phyloP scores from a whole-genome alignment of 2,113 vertebrate species.

The Jaculus jaculus region DNA sequence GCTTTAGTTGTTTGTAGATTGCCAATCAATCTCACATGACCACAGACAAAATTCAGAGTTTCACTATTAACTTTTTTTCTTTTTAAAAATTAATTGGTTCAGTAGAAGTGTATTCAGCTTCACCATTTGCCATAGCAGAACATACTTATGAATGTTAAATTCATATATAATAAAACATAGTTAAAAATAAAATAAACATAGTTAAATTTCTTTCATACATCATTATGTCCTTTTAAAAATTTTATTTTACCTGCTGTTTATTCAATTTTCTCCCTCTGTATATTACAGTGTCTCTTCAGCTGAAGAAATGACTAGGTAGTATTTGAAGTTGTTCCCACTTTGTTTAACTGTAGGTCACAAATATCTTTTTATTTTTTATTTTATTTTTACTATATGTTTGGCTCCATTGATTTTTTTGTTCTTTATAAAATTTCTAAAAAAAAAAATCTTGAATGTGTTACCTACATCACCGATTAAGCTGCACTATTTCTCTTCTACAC shows the following conservation, averaged over 20 bases:
- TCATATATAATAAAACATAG: constrained; percentile 10
- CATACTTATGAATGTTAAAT: constrained; percentile 45
- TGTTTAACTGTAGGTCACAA: neutral
- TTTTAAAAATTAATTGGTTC: constrained; percentile 34
- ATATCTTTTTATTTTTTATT: neutral
- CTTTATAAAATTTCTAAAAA: constrained; percentile 39
- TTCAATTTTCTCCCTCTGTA: constrained; percentile 38
- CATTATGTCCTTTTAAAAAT: neutral
- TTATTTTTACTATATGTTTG: neutral
- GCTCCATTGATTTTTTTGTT: constrained; percentile 50
- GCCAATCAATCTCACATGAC: constrained; percentile 33
- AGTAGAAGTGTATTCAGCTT: constrained; percentile 4
- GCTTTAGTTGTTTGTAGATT: neutral
- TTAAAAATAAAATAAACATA: neutral
- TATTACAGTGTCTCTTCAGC: constrained; percentile 33
- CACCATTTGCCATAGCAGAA: neutral
- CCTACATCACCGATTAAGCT: constrained; percentile 62
- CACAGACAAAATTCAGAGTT: constrained; percentile 33
- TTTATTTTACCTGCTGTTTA: constrained; percentile 46
- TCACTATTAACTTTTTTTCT: neutral
- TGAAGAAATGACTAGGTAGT: constrained; percentile 16
- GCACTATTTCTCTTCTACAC: constrained; percentile 57
- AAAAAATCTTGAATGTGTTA: constrained; percentile 29
- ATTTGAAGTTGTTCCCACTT: neutral
- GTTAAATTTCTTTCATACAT: constrained; percentile 3